phyloP scores from a whole-genome alignment of 2,113 vertebrate genomes.

The Camelus bactrianus region DNA sequence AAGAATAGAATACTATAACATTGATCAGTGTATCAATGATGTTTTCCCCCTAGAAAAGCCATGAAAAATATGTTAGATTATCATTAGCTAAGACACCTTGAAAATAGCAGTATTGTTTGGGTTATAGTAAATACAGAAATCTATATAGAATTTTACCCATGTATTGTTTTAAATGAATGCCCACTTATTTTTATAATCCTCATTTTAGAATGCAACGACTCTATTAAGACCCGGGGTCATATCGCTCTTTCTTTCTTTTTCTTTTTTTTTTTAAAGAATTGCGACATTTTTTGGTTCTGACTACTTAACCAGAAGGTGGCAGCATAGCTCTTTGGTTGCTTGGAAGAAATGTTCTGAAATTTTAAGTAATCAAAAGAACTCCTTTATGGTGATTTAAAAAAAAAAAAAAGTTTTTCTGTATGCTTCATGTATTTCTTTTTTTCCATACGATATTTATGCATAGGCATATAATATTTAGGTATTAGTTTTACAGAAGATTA shows the following conservation, averaged over 20 bases:
- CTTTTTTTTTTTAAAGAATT: neutral
- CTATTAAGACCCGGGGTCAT: neutral
- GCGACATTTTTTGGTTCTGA: neutral
- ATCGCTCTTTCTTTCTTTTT: neutral
- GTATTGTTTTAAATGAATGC: neutral
- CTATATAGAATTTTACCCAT: neutral
- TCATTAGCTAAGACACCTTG: neutral
- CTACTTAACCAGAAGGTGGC: constrained; percentile 84
- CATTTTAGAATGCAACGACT: neutral
- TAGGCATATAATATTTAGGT: neutral
- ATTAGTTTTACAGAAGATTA: neutral
- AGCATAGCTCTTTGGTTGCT: constrained; percentile 84
- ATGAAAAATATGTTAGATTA: neutral
- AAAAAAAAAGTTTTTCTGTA: neutral
- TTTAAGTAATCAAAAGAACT: neutral
- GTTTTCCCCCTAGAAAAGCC: neutral
- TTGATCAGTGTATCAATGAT: neutral
- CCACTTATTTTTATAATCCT: neutral
- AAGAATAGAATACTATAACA: neutral
- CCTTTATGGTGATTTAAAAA: neutral
- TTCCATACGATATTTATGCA: neutral
- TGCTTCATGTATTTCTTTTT: neutral
- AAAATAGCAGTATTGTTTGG: neutral
- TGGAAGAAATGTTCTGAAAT: neutral
- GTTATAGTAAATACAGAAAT: neutral